phyloP scores from a whole-genome alignment of 2,888 invertebrate species.

The Gari tellinella region DNA sequence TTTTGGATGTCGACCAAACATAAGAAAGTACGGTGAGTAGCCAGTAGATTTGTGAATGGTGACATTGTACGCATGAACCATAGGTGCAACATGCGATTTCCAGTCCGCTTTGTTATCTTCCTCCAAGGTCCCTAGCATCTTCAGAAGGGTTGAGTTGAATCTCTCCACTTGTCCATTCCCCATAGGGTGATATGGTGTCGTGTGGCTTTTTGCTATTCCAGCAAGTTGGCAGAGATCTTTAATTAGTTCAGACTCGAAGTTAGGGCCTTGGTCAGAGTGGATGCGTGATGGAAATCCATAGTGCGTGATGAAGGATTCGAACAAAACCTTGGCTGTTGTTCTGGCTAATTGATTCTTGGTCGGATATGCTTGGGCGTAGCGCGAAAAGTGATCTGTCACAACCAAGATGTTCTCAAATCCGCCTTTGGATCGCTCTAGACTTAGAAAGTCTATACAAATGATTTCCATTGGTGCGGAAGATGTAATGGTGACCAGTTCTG shows the following conservation, averaged over 20 bases:
- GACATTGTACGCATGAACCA: constrained; percentile 28
- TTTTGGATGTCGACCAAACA: constrained; percentile 32
- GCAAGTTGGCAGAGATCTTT: constrained; percentile 22
- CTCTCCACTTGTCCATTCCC: constrained; percentile 24
- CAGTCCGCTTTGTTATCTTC: constrained; percentile 5
- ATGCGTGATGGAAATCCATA: constrained; percentile 28
- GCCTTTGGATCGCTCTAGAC: constrained; percentile 14
- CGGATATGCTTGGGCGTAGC: constrained; percentile 27
- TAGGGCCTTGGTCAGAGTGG: constrained; percentile 24
- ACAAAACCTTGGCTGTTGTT: constrained; percentile 31
- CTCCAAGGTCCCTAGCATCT: constrained; percentile 27
- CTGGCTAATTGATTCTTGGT: constrained; percentile 21
- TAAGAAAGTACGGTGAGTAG: constrained; percentile 27
- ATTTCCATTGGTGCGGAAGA: constrained; percentile 25
- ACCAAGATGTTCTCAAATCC: constrained; percentile 30
- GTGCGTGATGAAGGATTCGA: constrained; percentile 20
- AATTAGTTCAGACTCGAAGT: constrained; percentile 26
- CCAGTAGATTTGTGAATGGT: constrained; percentile 21
- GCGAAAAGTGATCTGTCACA: constrained; percentile 25
- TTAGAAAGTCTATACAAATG: constrained; percentile 29
- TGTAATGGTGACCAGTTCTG: constrained; percentile 4
- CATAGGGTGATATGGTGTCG: constrained; percentile 37
- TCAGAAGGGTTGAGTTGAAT: constrained; percentile 19
- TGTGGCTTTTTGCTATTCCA: constrained; percentile 9
- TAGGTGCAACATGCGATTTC: constrained; percentile 16